Percentiles rank a stretch among this genome's conserved stretches.
Evolutionary conservation across 2,113 vertebrate genomes (phyloP).

Genomic region (Salminus brasiliensis): DNA sequence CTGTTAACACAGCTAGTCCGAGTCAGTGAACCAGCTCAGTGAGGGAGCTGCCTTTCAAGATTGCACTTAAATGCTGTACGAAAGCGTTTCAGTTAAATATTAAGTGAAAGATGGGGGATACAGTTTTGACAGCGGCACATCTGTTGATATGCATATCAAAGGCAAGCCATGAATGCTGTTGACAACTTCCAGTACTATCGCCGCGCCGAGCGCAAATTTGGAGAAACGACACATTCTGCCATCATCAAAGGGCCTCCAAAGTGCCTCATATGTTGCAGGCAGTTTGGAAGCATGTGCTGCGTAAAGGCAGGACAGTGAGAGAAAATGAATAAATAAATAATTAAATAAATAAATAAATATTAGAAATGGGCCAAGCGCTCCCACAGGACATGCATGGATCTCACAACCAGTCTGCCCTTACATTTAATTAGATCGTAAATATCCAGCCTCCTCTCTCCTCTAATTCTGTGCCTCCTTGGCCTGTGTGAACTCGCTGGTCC

Average conservation of each 20-base stretch:
- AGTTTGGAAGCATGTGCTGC: too few relatives aligned
- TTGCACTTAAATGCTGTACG: conserved; percentile 9
- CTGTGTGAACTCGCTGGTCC: conserved; percentile 71
- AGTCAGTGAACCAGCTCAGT: neutral
- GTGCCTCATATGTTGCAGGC: too few relatives aligned
- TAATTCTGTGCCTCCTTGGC: conserved; percentile 72
- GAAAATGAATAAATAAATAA: too few relatives aligned
- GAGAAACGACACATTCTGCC: conserved; percentile 20
- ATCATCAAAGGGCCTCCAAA: conserved; percentile 29
- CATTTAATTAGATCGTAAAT: conserved; percentile 77
- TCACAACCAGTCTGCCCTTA: conserved; percentile 68
- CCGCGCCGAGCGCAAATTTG: conserved; percentile 16
- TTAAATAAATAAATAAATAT: conserved; percentile 36
- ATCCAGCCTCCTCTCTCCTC: conserved; percentile 65
- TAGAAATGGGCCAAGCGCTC: conserved; percentile 68
- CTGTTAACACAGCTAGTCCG: neutral
- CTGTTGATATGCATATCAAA: conserved; percentile 51
- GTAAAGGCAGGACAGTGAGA: too few relatives aligned
- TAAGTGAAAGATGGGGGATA: conserved; percentile 6
- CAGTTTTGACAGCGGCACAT: conserved; percentile 32
- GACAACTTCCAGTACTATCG: conserved; percentile 35
- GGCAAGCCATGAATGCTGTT: conserved; percentile 41
- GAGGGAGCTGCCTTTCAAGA: conserved; percentile 17
- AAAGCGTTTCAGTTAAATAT: conserved; percentile 38
- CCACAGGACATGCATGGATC: conserved; percentile 67